Percentiles rank a stretch among this genome's conserved stretches.
phyloP scores from a whole-genome alignment of 2,888 invertebrate genomes.

The Nebria salina region DNA sequence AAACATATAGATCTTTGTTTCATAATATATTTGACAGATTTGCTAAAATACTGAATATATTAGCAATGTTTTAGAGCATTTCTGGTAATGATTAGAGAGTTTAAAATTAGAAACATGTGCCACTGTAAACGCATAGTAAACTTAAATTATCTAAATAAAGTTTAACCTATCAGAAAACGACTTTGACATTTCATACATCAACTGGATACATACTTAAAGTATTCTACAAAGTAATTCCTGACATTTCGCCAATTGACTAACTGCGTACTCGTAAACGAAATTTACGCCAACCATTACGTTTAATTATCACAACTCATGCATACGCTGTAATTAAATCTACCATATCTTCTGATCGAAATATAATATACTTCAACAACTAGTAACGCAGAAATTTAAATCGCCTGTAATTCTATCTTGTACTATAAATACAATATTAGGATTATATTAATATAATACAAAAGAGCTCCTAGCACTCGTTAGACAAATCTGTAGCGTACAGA shows the following conservation, averaged over 20 bases:
- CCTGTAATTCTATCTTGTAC: background rate
- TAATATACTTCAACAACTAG: background rate
- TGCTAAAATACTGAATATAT: background rate
- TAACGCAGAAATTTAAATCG: background rate
- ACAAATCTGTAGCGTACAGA: no score
- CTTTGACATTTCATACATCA: background rate
- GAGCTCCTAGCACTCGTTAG: no score
- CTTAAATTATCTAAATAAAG: background rate
- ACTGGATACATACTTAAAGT: background rate
- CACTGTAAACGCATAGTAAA: no score
- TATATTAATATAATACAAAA: background rate
- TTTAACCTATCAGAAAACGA: background rate
- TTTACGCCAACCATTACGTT: constrained; percentile 26
- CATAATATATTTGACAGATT: background rate
- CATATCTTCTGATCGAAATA: background rate
- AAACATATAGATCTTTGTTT: background rate
- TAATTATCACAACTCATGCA: constrained; percentile 29
- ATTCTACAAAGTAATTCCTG: background rate
- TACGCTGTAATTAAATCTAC: background rate
- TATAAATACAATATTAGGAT: background rate
- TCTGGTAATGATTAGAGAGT: no score
- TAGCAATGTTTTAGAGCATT: background rate
- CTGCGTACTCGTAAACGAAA: constrained; percentile 25
- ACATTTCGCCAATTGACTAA: constrained; percentile 1
- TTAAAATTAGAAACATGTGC: no score